phyloP scores from a whole-genome alignment of 2,797 vertebrate genomes.

The Cichlasoma orientale region DNA sequence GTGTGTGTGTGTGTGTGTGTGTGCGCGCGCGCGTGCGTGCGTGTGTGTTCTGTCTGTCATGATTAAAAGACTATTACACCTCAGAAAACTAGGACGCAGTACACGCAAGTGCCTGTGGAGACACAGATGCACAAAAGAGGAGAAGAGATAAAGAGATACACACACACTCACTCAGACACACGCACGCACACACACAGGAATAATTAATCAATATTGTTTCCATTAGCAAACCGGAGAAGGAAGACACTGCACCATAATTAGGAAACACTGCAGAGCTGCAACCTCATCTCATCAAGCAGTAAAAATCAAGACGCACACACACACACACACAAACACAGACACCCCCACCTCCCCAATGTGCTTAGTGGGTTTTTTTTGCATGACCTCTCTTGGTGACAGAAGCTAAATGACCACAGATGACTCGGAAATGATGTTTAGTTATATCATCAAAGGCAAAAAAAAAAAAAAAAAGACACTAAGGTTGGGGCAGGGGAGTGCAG shows the following conservation, averaged over 20 bases:
- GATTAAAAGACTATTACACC: slow-evolving; percentile 11
- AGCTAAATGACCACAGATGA: slow-evolving; percentile 45
- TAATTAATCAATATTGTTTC: slow-evolving; percentile 75
- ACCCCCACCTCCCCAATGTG: slow-evolving; percentile 4
- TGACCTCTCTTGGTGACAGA: slow-evolving; percentile 37
- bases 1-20: no score
- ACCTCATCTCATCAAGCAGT: slow-evolving; percentile 56
- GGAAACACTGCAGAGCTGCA: slow-evolving; percentile 54
- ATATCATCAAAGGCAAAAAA: slow-evolving; percentile 48
- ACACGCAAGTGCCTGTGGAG: slow-evolving; percentile 5
- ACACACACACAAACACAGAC: slow-evolving; percentile 2
- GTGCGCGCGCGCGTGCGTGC: no score
- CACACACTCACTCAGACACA: slow-evolving; percentile 17
- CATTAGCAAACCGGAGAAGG: slow-evolving; percentile 62
- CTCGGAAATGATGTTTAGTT: slow-evolving; percentile 44
- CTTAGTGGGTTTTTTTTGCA: slow-evolving; percentile 1
- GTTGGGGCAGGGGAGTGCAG: slow-evolving; percentile 26
- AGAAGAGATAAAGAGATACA: slow-evolving; percentile 20
- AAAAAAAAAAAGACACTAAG: background rate
- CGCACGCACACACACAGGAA: slow-evolving; percentile 20
- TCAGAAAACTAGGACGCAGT: slow-evolving; percentile 33
- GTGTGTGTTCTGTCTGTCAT: background rate
- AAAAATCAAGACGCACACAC: slow-evolving; percentile 45
- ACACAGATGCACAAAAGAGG: slow-evolving; percentile 14
- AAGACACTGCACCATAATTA: slow-evolving; percentile 70